phyloP scores from a whole-genome alignment of 2,797 vertebrate species.

The Natrix natrix region DNA sequence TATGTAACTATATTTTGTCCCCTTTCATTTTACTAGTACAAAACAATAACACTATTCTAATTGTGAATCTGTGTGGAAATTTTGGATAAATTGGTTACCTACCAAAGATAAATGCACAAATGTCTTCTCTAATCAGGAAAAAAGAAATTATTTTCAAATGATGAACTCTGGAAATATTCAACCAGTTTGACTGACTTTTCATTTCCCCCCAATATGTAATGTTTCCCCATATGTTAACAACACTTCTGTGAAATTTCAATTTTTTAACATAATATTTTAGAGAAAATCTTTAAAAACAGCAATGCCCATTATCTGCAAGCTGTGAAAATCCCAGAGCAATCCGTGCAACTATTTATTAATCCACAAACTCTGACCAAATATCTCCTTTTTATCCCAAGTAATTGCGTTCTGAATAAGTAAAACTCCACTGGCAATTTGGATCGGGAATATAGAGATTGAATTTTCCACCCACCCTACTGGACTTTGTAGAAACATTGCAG shows the following conservation, averaged over 20 bases:
- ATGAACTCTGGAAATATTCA: not conserved
- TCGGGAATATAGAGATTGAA: not conserved
- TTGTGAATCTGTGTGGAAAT: not conserved
- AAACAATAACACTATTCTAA: conserved; percentile 5
- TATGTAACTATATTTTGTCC: conserved; percentile 35
- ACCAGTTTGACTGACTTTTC: not conserved
- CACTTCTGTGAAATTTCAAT: conserved; percentile 16
- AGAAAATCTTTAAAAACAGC: not conserved
- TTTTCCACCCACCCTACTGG: not conserved
- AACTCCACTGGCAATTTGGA: conserved; percentile 25
- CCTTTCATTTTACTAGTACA: conserved; percentile 11
- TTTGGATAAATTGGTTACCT: conserved; percentile 29
- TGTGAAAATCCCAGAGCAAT: not conserved
- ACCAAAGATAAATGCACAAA: not conserved
- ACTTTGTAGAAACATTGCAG: not conserved
- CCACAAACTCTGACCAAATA: conserved; percentile 15
- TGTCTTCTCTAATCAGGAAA: conserved; percentile 13
- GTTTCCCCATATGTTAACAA: not conserved
- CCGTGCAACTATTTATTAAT: not conserved
- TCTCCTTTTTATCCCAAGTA: not conserved
- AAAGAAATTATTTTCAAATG: conserved; percentile 3
- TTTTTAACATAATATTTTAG: conserved; percentile 23
- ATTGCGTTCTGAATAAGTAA: conserved; percentile 18
- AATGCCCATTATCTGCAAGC: not conserved
- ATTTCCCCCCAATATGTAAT: not conserved